A percentile compares a stretch with the other conserved stretches of the same genome.
Evolutionary conservation across 2,888 invertebrate species (phyloP).

Genomic region (Eumacrocentrus americanus): DNA sequence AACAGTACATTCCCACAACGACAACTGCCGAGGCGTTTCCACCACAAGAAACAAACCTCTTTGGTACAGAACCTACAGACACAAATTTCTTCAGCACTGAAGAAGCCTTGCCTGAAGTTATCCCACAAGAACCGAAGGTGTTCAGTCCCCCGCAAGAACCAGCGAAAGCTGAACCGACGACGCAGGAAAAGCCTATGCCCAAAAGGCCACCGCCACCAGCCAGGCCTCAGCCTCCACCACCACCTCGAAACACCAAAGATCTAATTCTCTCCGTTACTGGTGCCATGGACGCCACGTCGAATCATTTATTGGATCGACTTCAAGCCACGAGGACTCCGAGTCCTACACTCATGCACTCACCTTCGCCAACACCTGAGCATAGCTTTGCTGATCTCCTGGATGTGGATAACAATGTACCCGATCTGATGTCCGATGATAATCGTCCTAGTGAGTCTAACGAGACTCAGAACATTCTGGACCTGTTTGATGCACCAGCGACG

Average conservation of each 20-base stretch:
- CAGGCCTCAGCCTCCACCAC: slow-evolving; percentile 67
- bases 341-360: slow-evolving; percentile 85
- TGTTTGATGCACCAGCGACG: slow-evolving; percentile 53
- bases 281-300: slow-evolving; percentile 86
- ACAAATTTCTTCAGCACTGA: slow-evolving; percentile 35
- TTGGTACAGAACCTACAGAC: neutral
- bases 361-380: slow-evolving; percentile 80
- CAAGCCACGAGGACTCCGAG: slow-evolving; percentile 87
- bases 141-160: slow-evolving; percentile 24
- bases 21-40: slow-evolving; percentile 28
- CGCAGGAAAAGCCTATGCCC: slow-evolving; percentile 41
- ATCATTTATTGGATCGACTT: slow-evolving; percentile 80
- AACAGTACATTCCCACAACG: slow-evolving; percentile 11
- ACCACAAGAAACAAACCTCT: slow-evolving; percentile 18
- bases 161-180: slow-evolving; percentile 28
- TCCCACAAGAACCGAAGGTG: slow-evolving; percentile 17
- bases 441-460: slow-evolving; percentile 32
- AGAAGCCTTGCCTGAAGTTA: slow-evolving; percentile 7
- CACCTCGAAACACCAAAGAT: slow-evolving; percentile 83
- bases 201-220: slow-evolving; percentile 62
- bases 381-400: slow-evolving; percentile 70
- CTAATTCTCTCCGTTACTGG: slow-evolving; percentile 85
- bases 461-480: slow-evolving; percentile 53
- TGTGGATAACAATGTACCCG: slow-evolving; percentile 62
- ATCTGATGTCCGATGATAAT: slow-evolving; percentile 57